Evolutionary conservation across 2,888 invertebrate genomes (phyloP), one percentile per base, ranked within the genome.

Genomic region (Tryphoninae sp.): DNA sequence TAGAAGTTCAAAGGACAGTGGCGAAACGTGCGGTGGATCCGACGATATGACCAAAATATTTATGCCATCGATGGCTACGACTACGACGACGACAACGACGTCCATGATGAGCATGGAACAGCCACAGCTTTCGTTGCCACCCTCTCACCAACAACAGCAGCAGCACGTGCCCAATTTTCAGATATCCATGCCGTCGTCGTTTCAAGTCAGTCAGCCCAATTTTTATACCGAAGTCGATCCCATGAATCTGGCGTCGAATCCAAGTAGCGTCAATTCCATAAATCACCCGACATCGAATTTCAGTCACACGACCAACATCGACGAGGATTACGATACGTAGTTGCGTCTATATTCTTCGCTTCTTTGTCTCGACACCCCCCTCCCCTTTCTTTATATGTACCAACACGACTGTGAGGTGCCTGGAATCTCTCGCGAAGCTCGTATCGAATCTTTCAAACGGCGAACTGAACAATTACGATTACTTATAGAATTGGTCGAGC

Each of bases 251-350:
- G 88, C 87, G 81, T 87, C 85, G 75, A 87, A 86, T 78, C 59
- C 86, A 58, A 77, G 86, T 19, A 83, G 67, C 79, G 82, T 83
- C 59, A 86, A 84, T 69, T 59, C 87, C 22, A 83, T 84, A 61
- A 88, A 87, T 82, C 88, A 88, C 62, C 85, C 90, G 53, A 88
- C 90, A 67, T 88, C 90, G 59, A 91, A 89, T 78, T 91, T 90
- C 77, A 84, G 87, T 84, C 88, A 89, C 78, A 89, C 90, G 81
- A 89, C 90, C 73, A 90, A 88, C 67, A 88, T 92, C 64, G 91
- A 92, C 33, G 92, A 92, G 84, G 92, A 92, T 84, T 92, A 92
- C 40, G 92, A 92, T 78, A 91, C 91, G 89, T 92, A 91, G 89
- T 87, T 9, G 26, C 45, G 6, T 80, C 62, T 49, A 33, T 62